A percentile compares a stretch with the other conserved stretches of the same genome.
phyloP scores from a whole-genome alignment of 2,888 invertebrate species.

The Cephus spinipes region DNA sequence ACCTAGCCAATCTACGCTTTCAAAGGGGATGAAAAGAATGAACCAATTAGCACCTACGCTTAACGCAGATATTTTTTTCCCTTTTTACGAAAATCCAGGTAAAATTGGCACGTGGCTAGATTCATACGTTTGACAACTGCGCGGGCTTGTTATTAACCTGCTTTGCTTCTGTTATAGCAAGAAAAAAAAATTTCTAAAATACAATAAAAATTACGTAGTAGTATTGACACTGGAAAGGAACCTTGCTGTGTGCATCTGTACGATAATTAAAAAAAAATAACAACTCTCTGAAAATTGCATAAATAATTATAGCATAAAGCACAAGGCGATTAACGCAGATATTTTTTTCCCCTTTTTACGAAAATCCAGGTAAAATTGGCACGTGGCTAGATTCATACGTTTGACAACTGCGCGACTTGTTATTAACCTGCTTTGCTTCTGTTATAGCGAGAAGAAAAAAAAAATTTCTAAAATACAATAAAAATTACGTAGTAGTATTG shows the following conservation, averaged over 20 bases:
- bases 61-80: neutral
- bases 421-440: neutral
- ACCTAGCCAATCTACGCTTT: slow-evolving; percentile 8
- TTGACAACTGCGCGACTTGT: neutral
- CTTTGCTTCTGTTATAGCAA: neutral
- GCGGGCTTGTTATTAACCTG: neutral
- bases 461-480: neutral
- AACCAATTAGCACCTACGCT: slow-evolving; percentile 2
- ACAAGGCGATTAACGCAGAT: neutral
- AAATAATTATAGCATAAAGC: neutral
- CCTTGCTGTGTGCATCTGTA: neutral
- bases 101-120: neutral
- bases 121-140: neutral
- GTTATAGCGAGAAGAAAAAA: too few species aligned
- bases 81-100: neutral
- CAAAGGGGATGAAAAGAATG: slow-evolving; percentile 8
- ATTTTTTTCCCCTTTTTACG: neutral
- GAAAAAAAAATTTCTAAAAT: neutral
- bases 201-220: neutral
- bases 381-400: neutral
- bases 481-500: neutral
- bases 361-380: neutral
- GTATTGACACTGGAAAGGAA: neutral
- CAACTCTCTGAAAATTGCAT: neutral
- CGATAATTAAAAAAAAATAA: neutral